Evolutionary conservation across 2,888 invertebrate genomes (phyloP), one percentile per base, ranked within the genome.

Genomic region (Rhamnusium bicolor): DNA sequence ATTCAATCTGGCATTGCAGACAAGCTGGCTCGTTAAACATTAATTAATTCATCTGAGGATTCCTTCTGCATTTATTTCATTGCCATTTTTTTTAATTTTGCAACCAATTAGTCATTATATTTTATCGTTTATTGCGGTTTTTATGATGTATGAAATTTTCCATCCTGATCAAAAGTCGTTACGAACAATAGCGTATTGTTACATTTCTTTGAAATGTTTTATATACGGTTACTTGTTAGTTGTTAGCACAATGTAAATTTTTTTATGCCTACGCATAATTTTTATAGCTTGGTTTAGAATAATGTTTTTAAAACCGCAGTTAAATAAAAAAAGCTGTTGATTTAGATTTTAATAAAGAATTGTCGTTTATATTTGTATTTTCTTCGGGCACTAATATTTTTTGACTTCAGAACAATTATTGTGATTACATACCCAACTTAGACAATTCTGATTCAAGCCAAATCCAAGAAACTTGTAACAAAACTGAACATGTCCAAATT

Each of bases 101-200:
- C 63, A 63, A 63, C 51, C 47, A 27, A 18, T 27, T 40, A 40
- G 40, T 16, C 49, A 63, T 49, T 51, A 49, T 16, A 24, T 63
- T 63, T 47, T 46, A 62, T 62, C 62, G 32, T 24, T 24, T 27
- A 40, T 12, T n/a, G n/a, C n/a, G 40, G 27, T 47, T 63, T 63
- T 27, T 63, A 63, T 63, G 63, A 63, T 63, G 49, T 51, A 63
- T 49, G 49, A 63, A 63, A 49, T 49, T 49, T 49, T 63, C 63
- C 63, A 24, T 24, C 29, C 49, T 14, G 63, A 63, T 63, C 49
- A 16, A 63, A 49, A 47, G 27, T 63, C 63, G 5, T 27, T 49
- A 16, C 3, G 24, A 63, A 63, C 63, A 63, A 49, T 63, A 51
- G 63, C 14, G 49, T 29, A 63, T 63, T 63, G 63, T 63, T 63